Base-by-base conservation (phyloP, 30 jellyfish, hydroid and myxozoan genomes). In the Turritopsis rubra region DNA sequence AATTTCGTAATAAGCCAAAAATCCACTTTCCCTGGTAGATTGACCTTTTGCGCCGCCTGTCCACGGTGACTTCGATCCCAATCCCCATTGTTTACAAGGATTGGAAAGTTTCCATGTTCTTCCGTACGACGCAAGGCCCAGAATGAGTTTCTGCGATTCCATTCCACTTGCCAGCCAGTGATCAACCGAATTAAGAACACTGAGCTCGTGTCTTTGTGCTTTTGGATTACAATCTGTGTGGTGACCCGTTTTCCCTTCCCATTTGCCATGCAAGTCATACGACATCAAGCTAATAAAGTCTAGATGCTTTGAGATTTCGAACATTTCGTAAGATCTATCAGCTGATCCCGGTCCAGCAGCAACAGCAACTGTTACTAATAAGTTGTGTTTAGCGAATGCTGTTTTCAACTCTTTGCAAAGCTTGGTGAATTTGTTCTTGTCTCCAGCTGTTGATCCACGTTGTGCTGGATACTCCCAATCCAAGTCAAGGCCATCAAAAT, bases 391-490 rank as follows among this genome's bases (percentile, higher is more conserved):
- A 22, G 65, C 7, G 29, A 79, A 79, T 29, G 28, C 86, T 7
- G 54, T 21, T 21, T 41, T 27, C 29, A 81, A 25, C 30, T 81
- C 88, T 81, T 41, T 22, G 52, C 88, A 81, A 5, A 81, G 85
- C 13, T 21, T 16, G 0, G 85, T 26, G 52, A 81, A 81, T 21
- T 19, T 22, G 18, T 81, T 21, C 54, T 66, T 65, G 54, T 81
- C 88, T 25, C 86, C 88, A 8, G 88, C 87, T 52, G 75, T 76
- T n/a, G 88, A 81, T 22, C 88, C 88, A 5, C 88, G 86, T 28
- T 81, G 85, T 13, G 85, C 88, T 24, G 88, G 88, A 5, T 81
- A 81, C 68, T 81, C 88, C 88, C 88, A 81, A 70, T 81, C 88
- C 52, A 79, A 23, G 29, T 79, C 86, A n/a, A 68, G 77, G 0